Conservation (phyloP, 2,113 vertebrate species). For the Aldabrachelys gigantea region DNA sequence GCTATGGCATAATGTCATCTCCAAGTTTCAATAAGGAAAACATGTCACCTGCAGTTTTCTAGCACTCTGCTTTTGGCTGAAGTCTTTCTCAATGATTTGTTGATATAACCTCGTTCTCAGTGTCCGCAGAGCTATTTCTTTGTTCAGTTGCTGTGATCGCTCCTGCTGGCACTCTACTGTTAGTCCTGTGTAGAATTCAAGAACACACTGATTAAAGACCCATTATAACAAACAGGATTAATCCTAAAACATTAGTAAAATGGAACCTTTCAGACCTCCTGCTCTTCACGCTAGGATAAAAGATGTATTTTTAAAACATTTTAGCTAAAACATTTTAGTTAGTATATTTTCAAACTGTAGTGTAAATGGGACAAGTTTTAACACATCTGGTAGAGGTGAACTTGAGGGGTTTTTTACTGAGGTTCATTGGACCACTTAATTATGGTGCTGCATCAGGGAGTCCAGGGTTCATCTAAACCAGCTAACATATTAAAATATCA, state of each 20-base stretch:
- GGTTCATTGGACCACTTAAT: neutral
- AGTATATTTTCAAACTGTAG: neutral
- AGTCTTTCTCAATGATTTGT: conserved; percentile 80
- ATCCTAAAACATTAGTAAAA: conserved; percentile 11
- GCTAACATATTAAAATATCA: neutral
- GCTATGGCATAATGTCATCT: accelerated
- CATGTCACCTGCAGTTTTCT: conserved; percentile 89
- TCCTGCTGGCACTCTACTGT: conserved; percentile 92
- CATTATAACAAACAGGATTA: conserved; percentile 18
- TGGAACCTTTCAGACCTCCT: neutral
- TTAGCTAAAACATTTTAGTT: neutral
- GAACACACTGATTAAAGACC: conserved; percentile 17
- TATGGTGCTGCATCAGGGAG: neutral
- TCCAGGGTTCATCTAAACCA: neutral
- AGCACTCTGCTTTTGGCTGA: conserved; percentile 75
- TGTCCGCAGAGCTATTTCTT: conserved; percentile 85
- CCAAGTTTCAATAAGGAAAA: neutral
- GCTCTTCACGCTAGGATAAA: neutral
- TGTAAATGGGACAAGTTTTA: neutral
- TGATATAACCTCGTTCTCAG: conserved; percentile 88
- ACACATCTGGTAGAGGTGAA: neutral
- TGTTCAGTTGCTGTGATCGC: conserved; percentile 92
- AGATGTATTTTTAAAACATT: neutral
- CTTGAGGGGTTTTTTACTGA: neutral
- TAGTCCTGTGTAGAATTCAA: conserved; percentile 77